Evolutionary conservation across 2,888 invertebrate species (phyloP).

Genomic region (Syrphus vitripennis): DNA sequence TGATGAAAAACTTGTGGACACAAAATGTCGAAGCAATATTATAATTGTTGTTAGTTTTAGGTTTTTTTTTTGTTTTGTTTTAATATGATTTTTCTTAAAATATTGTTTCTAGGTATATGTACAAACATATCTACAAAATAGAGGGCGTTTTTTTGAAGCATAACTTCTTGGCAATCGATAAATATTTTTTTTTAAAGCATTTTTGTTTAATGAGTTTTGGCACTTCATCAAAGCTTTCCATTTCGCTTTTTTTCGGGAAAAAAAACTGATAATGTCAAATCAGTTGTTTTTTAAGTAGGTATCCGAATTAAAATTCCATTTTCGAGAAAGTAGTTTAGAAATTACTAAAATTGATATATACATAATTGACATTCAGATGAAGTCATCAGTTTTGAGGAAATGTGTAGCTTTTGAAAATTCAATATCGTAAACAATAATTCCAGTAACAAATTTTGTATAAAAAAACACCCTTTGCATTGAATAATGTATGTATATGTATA

Average conservation of each 20-base stretch:
- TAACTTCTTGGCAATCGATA: background rate
- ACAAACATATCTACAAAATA: background rate
- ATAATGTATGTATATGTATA: too few relatives aligned
- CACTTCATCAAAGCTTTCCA: background rate
- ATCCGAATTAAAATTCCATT: too few relatives aligned
- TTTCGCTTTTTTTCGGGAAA: background rate
- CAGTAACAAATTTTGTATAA: too few relatives aligned
- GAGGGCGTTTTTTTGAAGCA: background rate
- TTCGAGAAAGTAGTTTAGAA: too few relatives aligned
- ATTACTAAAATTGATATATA: too few relatives aligned
- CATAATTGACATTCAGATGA: too few relatives aligned
- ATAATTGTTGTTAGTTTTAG: conserved; percentile 22
- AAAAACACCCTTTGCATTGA: conserved; percentile 6
- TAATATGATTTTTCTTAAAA: background rate
- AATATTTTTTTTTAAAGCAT: background rate
- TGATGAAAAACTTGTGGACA: conserved; percentile 67
- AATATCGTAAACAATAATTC: too few relatives aligned
- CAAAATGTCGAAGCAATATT: conserved; percentile 64
- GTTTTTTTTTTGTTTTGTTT: background rate
- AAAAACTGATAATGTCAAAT: background rate
- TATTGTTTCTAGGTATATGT: background rate
- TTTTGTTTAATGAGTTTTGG: background rate
- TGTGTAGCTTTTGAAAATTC: too few relatives aligned
- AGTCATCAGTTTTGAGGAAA: too few relatives aligned
- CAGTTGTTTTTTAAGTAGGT: too few relatives aligned